Percentiles rank a stretch among this genome's conserved stretches.
These are phyloP conservation scores for Hexactinellida sp. DNA, from an alignment of 37 sponge, comb jelly and placozoan genomes.

Conservation along the genomic window DNA sequence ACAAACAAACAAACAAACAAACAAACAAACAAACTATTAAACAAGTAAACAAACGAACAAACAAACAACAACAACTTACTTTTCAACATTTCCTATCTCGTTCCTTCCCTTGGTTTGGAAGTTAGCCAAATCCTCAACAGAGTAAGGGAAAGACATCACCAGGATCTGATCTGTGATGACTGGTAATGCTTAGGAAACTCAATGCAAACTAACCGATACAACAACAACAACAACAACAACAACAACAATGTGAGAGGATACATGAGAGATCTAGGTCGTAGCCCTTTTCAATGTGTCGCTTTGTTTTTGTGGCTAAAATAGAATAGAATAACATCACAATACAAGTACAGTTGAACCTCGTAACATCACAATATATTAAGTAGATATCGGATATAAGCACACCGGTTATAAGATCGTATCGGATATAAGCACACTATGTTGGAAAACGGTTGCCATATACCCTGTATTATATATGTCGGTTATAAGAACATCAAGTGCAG, in stretches of 20 bases:
- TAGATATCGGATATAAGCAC: too few species aligned
- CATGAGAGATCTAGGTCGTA: conserved; percentile 41
- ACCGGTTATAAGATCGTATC: too few species aligned
- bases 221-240: not conserved
- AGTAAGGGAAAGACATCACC: conserved; percentile 15
- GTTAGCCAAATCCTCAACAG: not conserved
- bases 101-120: not conserved
- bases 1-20: not conserved
- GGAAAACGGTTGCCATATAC: too few species aligned
- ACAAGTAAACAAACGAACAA: not conserved
- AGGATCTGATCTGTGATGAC: not conserved
- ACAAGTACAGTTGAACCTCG: too few species aligned
- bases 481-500: too few species aligned
- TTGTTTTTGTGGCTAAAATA: conserved; percentile 24
- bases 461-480: too few species aligned
- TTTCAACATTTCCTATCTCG: not conserved
- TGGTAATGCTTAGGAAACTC: not conserved
- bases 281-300: conserved; percentile 14
- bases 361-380: too few species aligned
- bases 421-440: too few species aligned
- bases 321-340: too few species aligned
- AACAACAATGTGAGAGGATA: conserved; percentile 18
- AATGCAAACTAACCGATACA: not conserved
- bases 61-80: not conserved
- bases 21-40: not conserved